Percentiles rank a stretch among this genome's conserved stretches.
Evolutionary conservation across 1,140 invertebrate genomes (phyloP).

Genomic region (Mycetomoellerius zeteki): DNA sequence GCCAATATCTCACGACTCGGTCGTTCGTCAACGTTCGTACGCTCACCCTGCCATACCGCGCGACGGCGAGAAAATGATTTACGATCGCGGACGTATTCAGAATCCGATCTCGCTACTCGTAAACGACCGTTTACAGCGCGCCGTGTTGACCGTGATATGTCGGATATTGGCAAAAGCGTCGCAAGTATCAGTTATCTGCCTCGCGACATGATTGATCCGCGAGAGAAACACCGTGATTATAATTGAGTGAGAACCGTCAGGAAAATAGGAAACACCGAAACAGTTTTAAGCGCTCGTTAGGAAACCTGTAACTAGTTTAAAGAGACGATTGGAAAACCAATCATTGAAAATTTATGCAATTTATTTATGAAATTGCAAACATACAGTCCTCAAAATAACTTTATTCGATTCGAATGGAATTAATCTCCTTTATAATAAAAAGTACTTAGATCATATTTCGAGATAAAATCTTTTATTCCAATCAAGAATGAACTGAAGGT

Average conservation of each 20-base stretch:
- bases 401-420: neutral
- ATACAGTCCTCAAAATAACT: neutral
- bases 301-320: neutral
- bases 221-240: slow-evolving; percentile 17
- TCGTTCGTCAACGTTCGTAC: slow-evolving; percentile 52
- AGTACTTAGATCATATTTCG: neutral
- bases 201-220: slow-evolving; percentile 51
- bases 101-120: slow-evolving; percentile 48
- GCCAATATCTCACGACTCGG: slow-evolving; percentile 56
- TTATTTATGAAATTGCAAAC: neutral
- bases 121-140: slow-evolving; percentile 41
- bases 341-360: neutral
- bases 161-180: slow-evolving; percentile 52
- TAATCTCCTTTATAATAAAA: neutral
- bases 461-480: neutral
- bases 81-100: slow-evolving; percentile 61
- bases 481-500: neutral
- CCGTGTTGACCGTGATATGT: slow-evolving; percentile 44
- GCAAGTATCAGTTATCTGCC: slow-evolving; percentile 48
- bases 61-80: slow-evolving; percentile 59
- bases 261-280: neutral
- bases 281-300: neutral
- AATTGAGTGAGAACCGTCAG: slow-evolving; percentile 15
- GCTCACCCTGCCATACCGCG: neutral
- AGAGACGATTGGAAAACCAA: neutral